Percentiles rank a stretch among this genome's conserved stretches.
Conservation (phyloP, 2,113 vertebrate species). For the Gnathonemus echidnorhynchus region DNA sequence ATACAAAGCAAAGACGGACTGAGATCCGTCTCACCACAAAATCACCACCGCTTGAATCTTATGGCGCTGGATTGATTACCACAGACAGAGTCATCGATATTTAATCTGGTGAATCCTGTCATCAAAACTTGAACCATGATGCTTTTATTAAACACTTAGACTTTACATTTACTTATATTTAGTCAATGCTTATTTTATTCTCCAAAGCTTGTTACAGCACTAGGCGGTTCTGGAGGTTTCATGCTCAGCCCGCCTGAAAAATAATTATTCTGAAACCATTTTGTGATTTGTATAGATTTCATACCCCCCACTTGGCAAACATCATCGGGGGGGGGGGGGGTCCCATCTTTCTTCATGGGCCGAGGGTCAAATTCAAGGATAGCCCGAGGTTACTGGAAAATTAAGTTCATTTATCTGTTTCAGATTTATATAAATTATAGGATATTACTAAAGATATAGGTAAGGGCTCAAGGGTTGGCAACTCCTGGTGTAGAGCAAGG, state of each 20-base stretch:
- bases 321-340: neutral
- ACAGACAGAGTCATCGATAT: neutral
- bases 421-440: neutral
- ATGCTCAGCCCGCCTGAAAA: neutral
- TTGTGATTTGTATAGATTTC: neutral
- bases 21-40: neutral
- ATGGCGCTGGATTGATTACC: neutral
- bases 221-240: neutral
- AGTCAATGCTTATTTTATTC: neutral
- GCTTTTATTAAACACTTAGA: neutral
- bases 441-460: neutral
- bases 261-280: neutral
- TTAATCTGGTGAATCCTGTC: neutral
- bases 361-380: neutral
- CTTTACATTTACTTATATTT: neutral
- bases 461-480: neutral
- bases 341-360: neutral
- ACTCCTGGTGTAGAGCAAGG: neutral
- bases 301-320: neutral
- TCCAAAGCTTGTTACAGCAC: neutral
- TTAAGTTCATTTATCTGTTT: neutral
- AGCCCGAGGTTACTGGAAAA: neutral
- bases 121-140: neutral
- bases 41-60: neutral
- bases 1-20: slow-evolving; percentile 27